Evolutionary conservation across 2,888 invertebrate species (phyloP).

Genomic region (Melanchra persicariae): DNA sequence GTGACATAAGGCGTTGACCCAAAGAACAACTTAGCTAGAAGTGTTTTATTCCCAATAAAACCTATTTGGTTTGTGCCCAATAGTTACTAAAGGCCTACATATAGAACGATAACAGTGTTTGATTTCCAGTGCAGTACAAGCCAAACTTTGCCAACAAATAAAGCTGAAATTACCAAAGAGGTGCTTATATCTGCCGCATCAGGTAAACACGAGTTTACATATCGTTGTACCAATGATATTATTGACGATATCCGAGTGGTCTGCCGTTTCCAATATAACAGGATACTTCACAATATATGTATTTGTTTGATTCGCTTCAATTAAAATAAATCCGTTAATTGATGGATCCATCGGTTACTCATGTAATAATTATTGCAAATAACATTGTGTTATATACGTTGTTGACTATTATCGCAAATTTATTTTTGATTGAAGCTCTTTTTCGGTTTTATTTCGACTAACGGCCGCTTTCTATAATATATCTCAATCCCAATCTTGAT

Average conservation of each 20-base stretch:
- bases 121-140: not conserved
- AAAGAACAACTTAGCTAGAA: not conserved
- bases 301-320: conserved; percentile 38
- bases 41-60: not conserved
- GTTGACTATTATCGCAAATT: not conserved
- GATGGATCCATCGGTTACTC: conserved; percentile 14
- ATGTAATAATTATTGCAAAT: conserved; percentile 32
- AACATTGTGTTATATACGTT: conserved; percentile 15
- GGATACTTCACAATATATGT: conserved; percentile 23
- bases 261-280: conserved; percentile 24
- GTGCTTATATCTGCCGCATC: conserved; percentile 16
- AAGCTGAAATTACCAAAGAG: not conserved
- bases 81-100: not conserved
- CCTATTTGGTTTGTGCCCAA: too few species aligned
- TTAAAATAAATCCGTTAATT: conserved; percentile 43
- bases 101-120: not conserved
- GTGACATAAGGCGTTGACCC: not conserved
- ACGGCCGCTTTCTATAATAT: too few species aligned
- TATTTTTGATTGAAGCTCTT: not conserved
- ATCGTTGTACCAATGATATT: conserved; percentile 19
- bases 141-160: not conserved
- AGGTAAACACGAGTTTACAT: conserved; percentile 27
- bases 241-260: not conserved
- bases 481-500: too few species aligned
- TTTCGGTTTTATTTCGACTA: too few species aligned